phyloP scores from a whole-genome alignment of 2,113 vertebrate genomes.

The Taurulus bubalis region DNA sequence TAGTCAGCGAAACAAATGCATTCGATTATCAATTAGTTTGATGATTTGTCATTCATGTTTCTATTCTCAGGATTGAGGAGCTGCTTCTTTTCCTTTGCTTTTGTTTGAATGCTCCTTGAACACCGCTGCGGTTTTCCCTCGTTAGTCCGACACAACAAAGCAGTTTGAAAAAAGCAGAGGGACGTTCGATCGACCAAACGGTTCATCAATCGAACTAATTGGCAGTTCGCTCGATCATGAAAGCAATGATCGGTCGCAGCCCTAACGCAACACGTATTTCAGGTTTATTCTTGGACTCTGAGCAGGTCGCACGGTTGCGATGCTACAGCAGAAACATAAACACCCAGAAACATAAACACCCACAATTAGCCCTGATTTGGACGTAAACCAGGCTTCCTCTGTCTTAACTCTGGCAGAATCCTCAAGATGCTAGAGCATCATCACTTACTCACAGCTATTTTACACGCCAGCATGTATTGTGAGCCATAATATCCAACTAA shows the following conservation, averaged over 20 bases:
- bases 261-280: background rate
- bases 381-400: constrained; percentile 29
- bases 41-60: background rate
- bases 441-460: constrained; percentile 45
- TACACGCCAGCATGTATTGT: constrained; percentile 23
- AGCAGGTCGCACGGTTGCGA: background rate
- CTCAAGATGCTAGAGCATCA: constrained; percentile 22
- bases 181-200: background rate
- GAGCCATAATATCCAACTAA: constrained; percentile 36
- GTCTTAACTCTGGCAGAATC: constrained; percentile 14
- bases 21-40: background rate
- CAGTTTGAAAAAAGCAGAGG: background rate
- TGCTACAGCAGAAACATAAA: background rate
- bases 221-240: background rate
- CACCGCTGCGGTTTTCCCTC: background rate
- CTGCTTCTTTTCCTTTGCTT: background rate
- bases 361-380: constrained; percentile 1
- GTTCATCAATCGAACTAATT: background rate
- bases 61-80: background rate
- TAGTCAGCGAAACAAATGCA: background rate
- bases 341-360: background rate
- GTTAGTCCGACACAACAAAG: background rate
- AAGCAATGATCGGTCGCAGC: background rate
- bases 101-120: background rate
- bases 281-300: background rate